Percentiles rank a stretch among this genome's conserved stretches.
Conservation (phyloP, 2,113 vertebrate genomes). For the Micronycteris hirsuta region DNA sequence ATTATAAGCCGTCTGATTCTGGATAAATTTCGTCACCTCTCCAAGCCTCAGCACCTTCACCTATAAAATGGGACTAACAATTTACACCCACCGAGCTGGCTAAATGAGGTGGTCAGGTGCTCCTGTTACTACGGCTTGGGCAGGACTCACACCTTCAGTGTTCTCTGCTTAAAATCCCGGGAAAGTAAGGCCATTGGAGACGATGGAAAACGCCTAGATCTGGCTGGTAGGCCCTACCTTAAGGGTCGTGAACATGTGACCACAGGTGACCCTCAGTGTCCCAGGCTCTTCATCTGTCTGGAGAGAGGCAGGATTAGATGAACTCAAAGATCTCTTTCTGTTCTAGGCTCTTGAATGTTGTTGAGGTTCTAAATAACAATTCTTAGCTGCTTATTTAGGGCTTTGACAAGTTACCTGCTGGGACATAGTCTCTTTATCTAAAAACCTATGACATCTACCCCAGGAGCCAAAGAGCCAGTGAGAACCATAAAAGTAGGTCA, state of each 20-base stretch:
- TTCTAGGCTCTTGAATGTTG: background rate
- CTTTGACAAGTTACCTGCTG: background rate
- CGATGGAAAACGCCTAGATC: background rate
- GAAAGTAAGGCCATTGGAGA: background rate
- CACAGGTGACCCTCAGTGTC: background rate
- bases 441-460: background rate
- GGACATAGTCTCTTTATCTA: slow-evolving; percentile 25
- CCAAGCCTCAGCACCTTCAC: background rate
- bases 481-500: background rate
- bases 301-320: background rate
- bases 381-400: background rate
- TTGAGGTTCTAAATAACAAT: background rate
- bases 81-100: background rate
- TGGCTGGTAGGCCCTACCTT: background rate
- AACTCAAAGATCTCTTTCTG: background rate
- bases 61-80: background rate
- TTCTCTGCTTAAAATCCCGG: background rate
- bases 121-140: background rate
- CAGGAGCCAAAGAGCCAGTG: background rate
- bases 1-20: background rate
- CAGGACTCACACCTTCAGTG: background rate
- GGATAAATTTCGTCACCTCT: background rate
- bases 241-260: background rate
- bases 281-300: background rate
- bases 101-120: background rate